Base-by-base conservation (phyloP, 2,888 invertebrate genomes). In the Encarsia formosa region DNA sequence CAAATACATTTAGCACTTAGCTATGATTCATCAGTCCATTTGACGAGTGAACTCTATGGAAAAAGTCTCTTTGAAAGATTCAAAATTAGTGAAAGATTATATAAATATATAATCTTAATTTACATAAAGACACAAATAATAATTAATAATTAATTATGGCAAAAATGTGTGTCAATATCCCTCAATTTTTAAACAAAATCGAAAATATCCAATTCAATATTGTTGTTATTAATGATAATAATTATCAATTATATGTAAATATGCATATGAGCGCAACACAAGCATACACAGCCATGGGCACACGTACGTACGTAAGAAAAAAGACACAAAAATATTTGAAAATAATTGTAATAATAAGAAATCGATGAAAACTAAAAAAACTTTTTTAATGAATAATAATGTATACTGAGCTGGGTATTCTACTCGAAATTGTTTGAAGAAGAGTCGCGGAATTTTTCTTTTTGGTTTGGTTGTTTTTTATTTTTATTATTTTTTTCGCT, bases 241-340 rank as follows among this genome's bases (percentile, higher is more conserved):
- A 67, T 67, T 67, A 71, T 69, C 69, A 71, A 71, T 67, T 73
- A 65, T 71, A 72, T 73, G 73, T 73, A 73, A 67, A 73, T 73
- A 73, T 67, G 68, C 67, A 51, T 56, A 53, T 31, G 40, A 56
- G 39, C 53, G 56, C 47, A 23, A 50, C 31, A 49, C 64, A 62
- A 59, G 54, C 65, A 67, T 65, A 66, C 65, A 58, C 58, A 52
- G 57, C 49, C 53, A 58, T 56, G 52, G 58, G 57, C 63, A 69
- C 63, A 64, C 62, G 62, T 65, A 67, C 64, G 66, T 67, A 65
- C 43, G 31, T 41, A 37, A 38, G 15, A 42, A 38, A 32, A n/a
- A n/a, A n/a, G n/a, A n/a, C n/a, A n/a, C n/a, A n/a, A n/a, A n/a
- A n/a, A n/a, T n/a, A n/a, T n/a, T n/a, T n/a, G n/a, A n/a, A n/a